Percentiles rank a stretch among this genome's conserved stretches.
Conservation (phyloP, 2,797 vertebrate genomes). For the Dendrocincla fuliginosa region DNA sequence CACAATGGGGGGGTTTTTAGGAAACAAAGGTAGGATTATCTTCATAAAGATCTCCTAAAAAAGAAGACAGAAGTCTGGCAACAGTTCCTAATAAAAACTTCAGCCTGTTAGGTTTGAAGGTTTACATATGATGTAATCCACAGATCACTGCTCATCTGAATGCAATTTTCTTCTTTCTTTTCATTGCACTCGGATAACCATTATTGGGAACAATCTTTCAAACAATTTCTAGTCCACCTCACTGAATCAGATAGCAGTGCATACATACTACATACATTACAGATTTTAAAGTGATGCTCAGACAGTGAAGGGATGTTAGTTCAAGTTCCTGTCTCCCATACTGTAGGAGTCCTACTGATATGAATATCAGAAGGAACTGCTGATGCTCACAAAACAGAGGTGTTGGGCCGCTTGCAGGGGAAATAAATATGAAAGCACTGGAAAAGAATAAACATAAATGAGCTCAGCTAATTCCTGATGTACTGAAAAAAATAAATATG, state of each 20-base stretch:
- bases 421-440: background rate
- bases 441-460: background rate
- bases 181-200: background rate
- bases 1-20: rapidly evolving
- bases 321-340: background rate
- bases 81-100: background rate
- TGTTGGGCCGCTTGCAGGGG: background rate
- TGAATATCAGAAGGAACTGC: background rate
- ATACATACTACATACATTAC: background rate
- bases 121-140: background rate
- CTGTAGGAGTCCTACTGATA: background rate
- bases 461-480: background rate
- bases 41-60: background rate
- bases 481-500: background rate
- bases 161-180: background rate
- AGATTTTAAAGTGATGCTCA: background rate
- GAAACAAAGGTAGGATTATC: background rate
- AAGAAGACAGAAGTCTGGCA: background rate
- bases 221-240: background rate
- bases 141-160: background rate
- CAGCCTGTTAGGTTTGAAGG: background rate
- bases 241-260: background rate
- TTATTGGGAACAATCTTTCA: background rate
- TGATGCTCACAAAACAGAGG: background rate
- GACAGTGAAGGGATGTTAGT: background rate